These are phyloP conservation scores for Hippocampus comes DNA, from an alignment of 2,113 vertebrate species.

Conservation along the genomic window DNA sequence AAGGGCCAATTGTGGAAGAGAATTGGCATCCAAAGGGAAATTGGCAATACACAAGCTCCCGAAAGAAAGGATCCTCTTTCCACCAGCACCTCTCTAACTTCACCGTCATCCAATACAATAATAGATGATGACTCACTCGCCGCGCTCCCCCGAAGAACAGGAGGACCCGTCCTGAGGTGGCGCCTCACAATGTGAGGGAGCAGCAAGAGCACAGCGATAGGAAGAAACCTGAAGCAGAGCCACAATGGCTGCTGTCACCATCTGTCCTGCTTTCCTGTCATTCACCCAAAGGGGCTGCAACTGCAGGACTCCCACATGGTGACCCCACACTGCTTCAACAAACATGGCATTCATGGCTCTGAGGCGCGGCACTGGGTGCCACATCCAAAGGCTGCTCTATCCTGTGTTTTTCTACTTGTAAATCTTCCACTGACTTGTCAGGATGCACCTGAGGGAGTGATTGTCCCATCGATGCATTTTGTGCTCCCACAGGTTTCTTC, in stretches of 20 bases:
- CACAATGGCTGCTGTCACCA: conserved; percentile 69
- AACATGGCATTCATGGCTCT: conserved; percentile 50
- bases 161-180: conserved; percentile 48
- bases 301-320: conserved; percentile 59
- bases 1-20: neutral
- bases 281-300: conserved; percentile 58
- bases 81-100: neutral
- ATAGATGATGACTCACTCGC: conserved; percentile 5
- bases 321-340: conserved; percentile 58
- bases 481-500: conserved; percentile 3
- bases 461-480: conserved; percentile 22
- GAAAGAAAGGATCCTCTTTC: neutral
- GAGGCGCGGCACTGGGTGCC: conserved; percentile 39
- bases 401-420: conserved; percentile 48
- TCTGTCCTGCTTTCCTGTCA: conserved; percentile 48
- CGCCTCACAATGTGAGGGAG: conserved; percentile 33
- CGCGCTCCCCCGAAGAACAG: conserved; percentile 28
- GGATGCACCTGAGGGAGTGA: conserved; percentile 52
- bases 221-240: conserved; percentile 56
- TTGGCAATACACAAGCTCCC: neutral
- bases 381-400: conserved; percentile 39
- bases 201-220: conserved; percentile 49
- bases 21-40: neutral
- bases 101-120: conserved; percentile 18
- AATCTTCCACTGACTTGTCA: conserved; percentile 47